Evolutionary conservation across 2,888 invertebrate genomes (phyloP).

Genomic region (Ischnura elegans): DNA sequence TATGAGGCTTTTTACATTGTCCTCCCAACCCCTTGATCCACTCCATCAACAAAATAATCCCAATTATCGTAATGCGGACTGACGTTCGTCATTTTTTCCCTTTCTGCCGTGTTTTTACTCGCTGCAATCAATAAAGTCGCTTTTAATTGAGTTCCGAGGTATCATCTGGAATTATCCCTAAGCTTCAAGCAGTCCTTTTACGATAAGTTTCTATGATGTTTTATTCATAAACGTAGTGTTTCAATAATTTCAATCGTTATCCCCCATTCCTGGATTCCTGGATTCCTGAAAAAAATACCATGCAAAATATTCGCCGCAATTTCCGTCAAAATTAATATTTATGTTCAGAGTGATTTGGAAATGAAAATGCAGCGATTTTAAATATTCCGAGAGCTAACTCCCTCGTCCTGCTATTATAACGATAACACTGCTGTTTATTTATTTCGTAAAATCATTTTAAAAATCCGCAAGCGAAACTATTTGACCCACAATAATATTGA

Average conservation of each 20-base stretch:
- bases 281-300: neutral
- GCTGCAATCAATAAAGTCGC: conserved; percentile 6
- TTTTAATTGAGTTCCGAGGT: neutral
- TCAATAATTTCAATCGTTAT: neutral
- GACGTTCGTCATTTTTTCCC: neutral
- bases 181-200: neutral
- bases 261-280: neutral
- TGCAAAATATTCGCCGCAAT: neutral
- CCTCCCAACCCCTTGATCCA: neutral
- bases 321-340: too few relatives aligned
- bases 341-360: too few relatives aligned
- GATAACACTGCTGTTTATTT: too few relatives aligned
- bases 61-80: neutral
- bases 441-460: too few relatives aligned
- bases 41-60: neutral
- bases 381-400: too few relatives aligned
- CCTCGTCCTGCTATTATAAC: too few relatives aligned
- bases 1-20: neutral
- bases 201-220: too few relatives aligned
- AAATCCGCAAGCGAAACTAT: too few relatives aligned
- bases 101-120: neutral
- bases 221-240: neutral
- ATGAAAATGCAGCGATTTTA: too few relatives aligned
- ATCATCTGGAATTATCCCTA: neutral
- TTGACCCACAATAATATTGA: too few relatives aligned